Evolutionary conservation across 1,140 invertebrate genomes (phyloP), one percentile per base, ranked within the genome.

Genomic region (Reticulitermes speratus): DNA sequence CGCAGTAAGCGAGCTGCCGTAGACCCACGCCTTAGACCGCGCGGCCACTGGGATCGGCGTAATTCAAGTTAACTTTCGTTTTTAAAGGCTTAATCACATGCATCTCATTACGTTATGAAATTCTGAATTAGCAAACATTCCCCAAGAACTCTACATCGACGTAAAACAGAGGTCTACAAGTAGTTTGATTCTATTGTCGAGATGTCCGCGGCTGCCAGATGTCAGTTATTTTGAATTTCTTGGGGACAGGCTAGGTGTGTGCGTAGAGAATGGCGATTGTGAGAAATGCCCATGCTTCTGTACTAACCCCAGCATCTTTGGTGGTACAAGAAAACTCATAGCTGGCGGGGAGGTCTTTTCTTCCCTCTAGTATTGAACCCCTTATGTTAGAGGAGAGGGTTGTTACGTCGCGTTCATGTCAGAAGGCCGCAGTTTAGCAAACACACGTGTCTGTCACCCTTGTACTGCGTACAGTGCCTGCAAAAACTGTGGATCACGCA

Each of bases 141-240:
- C 25, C n/a, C 65, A 75, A 30, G 25, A 25, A 6, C n/a, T 75
- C 2, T n/a, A 11, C 11, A 75, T 75, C 65, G 9, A 75, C n/a
- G n/a, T 30, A 11, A n/a, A n/a, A 65, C 38, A 38, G 2, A 38
- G 38, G 25, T 25, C 19, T 23, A 75, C 25, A 25, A 19, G 25
- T 16, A 30, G 7, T 16, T 0, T 1, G 25, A 30, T 75, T 75
- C 25, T 75, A 11, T 75, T 30, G 65, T 75, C n/a, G 25, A 12
- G 65, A 30, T 6, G 65, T 75, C 12, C 65, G n/a, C 25, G n/a
- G 25, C n/a, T n/a, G 65, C 14, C n/a, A 75, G 65, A 75, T 30
- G 65, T 75, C 65, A 75, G 65, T 75, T 75, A 75, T 75, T 75
- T 75, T 25, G 65, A 75, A 75, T 75, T 75, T 75, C 65, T 75